Evolutionary conservation across 2,888 invertebrate genomes (phyloP).

Genomic region (Dascillus cervinus): DNA sequence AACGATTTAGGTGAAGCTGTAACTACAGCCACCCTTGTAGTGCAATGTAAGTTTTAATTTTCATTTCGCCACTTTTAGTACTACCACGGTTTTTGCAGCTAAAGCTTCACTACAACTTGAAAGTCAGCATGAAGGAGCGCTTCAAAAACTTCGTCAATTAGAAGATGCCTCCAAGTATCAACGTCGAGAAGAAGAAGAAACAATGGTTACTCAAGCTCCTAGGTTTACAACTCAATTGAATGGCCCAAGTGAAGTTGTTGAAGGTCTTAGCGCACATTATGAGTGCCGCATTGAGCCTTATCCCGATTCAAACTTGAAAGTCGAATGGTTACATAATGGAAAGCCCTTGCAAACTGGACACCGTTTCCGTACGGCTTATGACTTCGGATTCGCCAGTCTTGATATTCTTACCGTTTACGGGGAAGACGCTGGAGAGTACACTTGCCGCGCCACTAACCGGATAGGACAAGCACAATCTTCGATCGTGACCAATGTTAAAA

Average conservation of each 20-base stretch:
- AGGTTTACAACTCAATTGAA: slow-evolving; percentile 78
- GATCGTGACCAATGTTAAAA: slow-evolving; percentile 71
- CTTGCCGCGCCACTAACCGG: slow-evolving; percentile 78
- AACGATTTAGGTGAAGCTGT: slow-evolving; percentile 93
- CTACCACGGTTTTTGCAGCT: slow-evolving; percentile 43
- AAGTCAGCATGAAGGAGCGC: slow-evolving; percentile 81
- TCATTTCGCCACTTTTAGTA: neutral
- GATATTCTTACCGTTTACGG: slow-evolving; percentile 91
- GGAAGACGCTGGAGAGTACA: slow-evolving; percentile 91
- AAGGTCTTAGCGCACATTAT: slow-evolving; percentile 86
- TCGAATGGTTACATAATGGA: slow-evolving; percentile 92
- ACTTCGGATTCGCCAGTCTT: slow-evolving; percentile 94
- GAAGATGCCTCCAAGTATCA: slow-evolving; percentile 77
- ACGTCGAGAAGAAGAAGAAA: slow-evolving; percentile 73
- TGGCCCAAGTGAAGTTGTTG: slow-evolving; percentile 76
- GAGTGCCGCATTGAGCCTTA: slow-evolving; percentile 91
- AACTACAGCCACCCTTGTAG: slow-evolving; percentile 84
- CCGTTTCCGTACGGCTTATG: slow-evolving; percentile 87
- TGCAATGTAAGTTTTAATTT: slow-evolving; percentile 62
- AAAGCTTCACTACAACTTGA: slow-evolving; percentile 83
- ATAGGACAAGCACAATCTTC: slow-evolving; percentile 77
- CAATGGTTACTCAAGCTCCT: slow-evolving; percentile 74
- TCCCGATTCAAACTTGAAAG: slow-evolving; percentile 79
- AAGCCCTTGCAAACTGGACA: slow-evolving; percentile 82
- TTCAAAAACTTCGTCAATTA: slow-evolving; percentile 77